Evolutionary conservation across 2,888 invertebrate species (phyloP).

Genomic region (Aromia moschata): DNA sequence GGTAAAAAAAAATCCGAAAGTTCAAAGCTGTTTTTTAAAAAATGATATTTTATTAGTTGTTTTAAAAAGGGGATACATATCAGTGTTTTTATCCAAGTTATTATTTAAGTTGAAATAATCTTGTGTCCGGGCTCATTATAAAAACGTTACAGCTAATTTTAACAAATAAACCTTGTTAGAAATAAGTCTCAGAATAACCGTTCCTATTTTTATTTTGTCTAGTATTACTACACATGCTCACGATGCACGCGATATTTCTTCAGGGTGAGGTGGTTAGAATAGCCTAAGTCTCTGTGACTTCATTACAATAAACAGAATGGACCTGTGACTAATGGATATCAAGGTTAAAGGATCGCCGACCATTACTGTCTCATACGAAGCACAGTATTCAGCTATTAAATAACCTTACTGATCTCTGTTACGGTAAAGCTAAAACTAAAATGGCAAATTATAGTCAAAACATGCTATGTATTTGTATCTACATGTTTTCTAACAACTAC

Average conservation of each 20-base stretch:
- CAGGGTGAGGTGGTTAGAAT: slow-evolving; percentile 31
- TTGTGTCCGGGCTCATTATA: too few species aligned
- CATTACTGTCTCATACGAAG: slow-evolving; percentile 30
- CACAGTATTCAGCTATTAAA: slow-evolving; percentile 32
- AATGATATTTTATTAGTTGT: too few species aligned
- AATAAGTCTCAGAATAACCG: slow-evolving; percentile 15
- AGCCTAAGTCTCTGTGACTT: slow-evolving; percentile 62
- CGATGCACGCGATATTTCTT: slow-evolving; percentile 47
- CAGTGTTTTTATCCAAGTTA: too few species aligned
- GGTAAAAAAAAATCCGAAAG: too few species aligned
- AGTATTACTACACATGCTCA: slow-evolving; percentile 56
- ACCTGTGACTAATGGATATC: slow-evolving; percentile 8
- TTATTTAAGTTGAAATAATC: too few species aligned
- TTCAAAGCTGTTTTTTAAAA: too few species aligned
- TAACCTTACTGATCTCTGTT: slow-evolving; percentile 26
- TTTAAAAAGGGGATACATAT: too few species aligned
- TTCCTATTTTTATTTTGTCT: slow-evolving; percentile 28
- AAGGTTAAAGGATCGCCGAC: slow-evolving; percentile 13
- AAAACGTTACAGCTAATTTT: too few species aligned
- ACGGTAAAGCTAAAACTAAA: slow-evolving; percentile 53
- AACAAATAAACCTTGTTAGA: background rate
- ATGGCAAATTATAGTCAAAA: slow-evolving; percentile 54
- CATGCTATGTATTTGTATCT: slow-evolving; percentile 53
- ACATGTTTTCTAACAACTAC: slow-evolving; percentile 52
- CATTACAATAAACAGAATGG: slow-evolving; percentile 53